These are phyloP conservation scores for Platynereis dumerilii DNA, from an alignment of 2,888 invertebrate species.

Conservation along the genomic window DNA sequence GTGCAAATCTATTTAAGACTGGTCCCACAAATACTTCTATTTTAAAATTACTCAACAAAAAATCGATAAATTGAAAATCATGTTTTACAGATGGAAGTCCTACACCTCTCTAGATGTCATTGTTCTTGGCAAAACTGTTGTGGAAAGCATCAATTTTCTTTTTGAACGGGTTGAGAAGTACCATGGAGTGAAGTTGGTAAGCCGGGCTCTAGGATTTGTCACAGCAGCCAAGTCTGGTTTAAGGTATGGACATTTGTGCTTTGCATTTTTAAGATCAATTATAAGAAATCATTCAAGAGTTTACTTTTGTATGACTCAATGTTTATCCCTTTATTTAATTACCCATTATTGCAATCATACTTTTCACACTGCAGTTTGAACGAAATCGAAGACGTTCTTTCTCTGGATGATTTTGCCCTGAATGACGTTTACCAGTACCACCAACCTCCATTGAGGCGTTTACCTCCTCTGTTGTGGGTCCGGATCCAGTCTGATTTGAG, in stretches of 20 bases:
- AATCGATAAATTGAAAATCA: not conserved
- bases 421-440: slow-evolving; percentile 30
- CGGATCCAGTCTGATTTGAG: slow-evolving; percentile 24
- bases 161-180: slow-evolving; percentile 27
- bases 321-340: no score
- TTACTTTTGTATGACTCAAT: no score
- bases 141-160: slow-evolving; percentile 6
- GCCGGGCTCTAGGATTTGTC: slow-evolving; percentile 27
- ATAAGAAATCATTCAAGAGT: not conserved
- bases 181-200: slow-evolving; percentile 24
- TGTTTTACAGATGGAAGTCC: slow-evolving; percentile 24
- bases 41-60: not conserved
- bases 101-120: slow-evolving; percentile 27
- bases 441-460: slow-evolving; percentile 43
- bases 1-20: no score
- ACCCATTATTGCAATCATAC: no score
- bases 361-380: no score
- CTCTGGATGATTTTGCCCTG: slow-evolving; percentile 33
- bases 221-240: slow-evolving; percentile 32
- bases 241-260: no score
- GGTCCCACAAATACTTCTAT: not conserved
- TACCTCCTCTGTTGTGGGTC: slow-evolving; percentile 34
- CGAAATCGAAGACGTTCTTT: slow-evolving; percentile 36
- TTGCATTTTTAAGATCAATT: no score
- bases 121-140: not conserved